Evolutionary conservation across 2,888 invertebrate genomes (phyloP), one percentile per base, ranked within the genome.

Genomic region (Parnassius mnemosyne): DNA sequence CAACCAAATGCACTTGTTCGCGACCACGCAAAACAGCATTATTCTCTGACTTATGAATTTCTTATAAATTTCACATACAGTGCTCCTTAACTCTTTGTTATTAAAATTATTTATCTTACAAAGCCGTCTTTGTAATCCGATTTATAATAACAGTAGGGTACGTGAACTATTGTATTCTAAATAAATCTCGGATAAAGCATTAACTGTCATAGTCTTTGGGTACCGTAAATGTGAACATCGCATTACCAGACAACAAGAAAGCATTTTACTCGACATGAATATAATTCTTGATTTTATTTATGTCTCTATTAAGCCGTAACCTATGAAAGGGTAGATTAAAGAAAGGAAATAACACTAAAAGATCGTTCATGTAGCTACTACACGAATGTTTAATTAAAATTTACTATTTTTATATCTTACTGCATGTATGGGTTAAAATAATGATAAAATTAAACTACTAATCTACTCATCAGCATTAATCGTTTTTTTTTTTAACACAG

Each of bases 1-100:
- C 78, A 77, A 69, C 74, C 73, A 72, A 72, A 72, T 75, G 74
- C 78, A 81, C 81, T 80, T 75, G 77, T 78, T 80, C 77, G 72
- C 74, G 71, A 65, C 41, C 34, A 68, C 60, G 70, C 67, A 65
- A 70, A 71, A 67, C 70, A 66, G 62, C 65, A 66, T 64, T 68
- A 66, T 66, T 61, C 68, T 66, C 65, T 67, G 67, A 71, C 66
- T 67, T 68, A 71, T 67, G 68, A 64, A 59, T 63, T 59, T 64
- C 54, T 59, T 66, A 68, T 66, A 65, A 61, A 60, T 68, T 72
- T 64, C 65, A 63, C 60, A 66, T 72, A 70, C 75, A 73, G 68
- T 68, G 71, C 69, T 67, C 49, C 55, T 53, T n/a, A 25, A 46
- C 46, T 60, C 44, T 58, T 12, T 52, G 16, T 16, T 44, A 62